Evolutionary conservation across 1,140 invertebrate genomes (phyloP), one percentile per base, ranked within the genome.

Genomic region (Asbolus verrucosus): DNA sequence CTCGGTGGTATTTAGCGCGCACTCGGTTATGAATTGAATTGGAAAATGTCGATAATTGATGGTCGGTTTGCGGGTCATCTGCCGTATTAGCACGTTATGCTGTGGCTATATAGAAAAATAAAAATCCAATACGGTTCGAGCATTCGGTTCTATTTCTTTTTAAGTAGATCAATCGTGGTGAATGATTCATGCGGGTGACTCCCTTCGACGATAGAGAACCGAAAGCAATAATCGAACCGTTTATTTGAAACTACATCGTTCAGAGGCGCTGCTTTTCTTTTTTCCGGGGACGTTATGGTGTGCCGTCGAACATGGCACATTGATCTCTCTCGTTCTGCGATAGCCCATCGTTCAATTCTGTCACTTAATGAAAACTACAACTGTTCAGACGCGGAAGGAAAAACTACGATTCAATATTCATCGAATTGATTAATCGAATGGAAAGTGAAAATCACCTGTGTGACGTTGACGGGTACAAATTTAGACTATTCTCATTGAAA

Each of bases 181-280:
- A 71, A 71, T 71, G 70, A 71, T 71, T 71, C 65, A 67, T 71
- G 70, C 54, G 24, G 43, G 43, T 63, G 16, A 66, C 31, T 50
- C 62, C 41, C 59, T 36, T 30, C 67, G 33, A 46, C 59, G 59
- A 61, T 36, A 50, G 18, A 59, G 43, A 70, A 15, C 31, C 62
- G 46, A 70, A 70, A 31, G 70, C 65, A 67, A 71, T 67, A 71
- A 67, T 67, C 65, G 70, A 67, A 67, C 63, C 70, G 65, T 71
- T 71, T 71, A 71, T 71, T 67, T 41, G 65, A 71, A 67, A 67
- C 39, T 54, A 59, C 38, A 70, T 70, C 61, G 61, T 54, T 70
- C 65, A 24, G 27, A 50, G 31, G 61, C 21, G 21, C 46, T 54
- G 46, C 18, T 46, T 19, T 70, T 65, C 38, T 54, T 43, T 66